A percentile compares a stretch with the other conserved stretches of the same genome.
Conservation (phyloP, 2,888 invertebrate species). For the Gymnosoma rotundatum region DNA sequence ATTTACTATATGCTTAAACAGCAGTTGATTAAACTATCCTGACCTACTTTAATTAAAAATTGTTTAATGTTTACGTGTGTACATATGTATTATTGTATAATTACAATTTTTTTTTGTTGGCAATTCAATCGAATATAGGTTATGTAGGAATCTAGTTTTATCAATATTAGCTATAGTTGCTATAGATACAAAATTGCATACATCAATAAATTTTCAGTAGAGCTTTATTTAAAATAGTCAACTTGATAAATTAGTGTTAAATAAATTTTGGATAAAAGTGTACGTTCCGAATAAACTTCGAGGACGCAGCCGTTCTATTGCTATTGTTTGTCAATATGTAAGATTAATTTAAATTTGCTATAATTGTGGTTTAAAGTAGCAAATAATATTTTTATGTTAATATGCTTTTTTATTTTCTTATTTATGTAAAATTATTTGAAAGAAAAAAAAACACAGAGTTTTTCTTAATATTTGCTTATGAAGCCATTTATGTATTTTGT, state of each 20-base stretch:
- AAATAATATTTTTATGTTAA: too few species aligned
- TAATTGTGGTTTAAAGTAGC: too few species aligned
- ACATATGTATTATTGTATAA: background rate
- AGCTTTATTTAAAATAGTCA: background rate
- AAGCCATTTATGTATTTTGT: too few species aligned
- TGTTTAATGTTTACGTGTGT: conserved; percentile 5
- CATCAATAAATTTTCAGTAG: conserved; percentile 8
- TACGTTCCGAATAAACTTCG: background rate
- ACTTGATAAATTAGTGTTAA: conserved; percentile 42
- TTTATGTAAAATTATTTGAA: too few species aligned
- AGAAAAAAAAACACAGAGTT: too few species aligned
- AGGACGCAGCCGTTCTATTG: background rate
- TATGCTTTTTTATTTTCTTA: too few species aligned
- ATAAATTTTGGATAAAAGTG: conserved; percentile 23
- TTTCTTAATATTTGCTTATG: too few species aligned
- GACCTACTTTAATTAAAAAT: conserved; percentile 43
- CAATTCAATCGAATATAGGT: background rate
- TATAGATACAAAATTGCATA: conserved; percentile 14
- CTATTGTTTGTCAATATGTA: conserved; percentile 34
- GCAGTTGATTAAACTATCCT: conserved; percentile 20
- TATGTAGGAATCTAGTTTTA: conserved; percentile 31
- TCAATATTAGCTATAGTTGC: conserved; percentile 42
- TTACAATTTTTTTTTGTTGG: conserved; percentile 31
- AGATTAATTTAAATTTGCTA: background rate
- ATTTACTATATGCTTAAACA: too few species aligned